Base-by-base conservation (phyloP, 2,113 vertebrate genomes). In the Heteronetta atricapilla region DNA sequence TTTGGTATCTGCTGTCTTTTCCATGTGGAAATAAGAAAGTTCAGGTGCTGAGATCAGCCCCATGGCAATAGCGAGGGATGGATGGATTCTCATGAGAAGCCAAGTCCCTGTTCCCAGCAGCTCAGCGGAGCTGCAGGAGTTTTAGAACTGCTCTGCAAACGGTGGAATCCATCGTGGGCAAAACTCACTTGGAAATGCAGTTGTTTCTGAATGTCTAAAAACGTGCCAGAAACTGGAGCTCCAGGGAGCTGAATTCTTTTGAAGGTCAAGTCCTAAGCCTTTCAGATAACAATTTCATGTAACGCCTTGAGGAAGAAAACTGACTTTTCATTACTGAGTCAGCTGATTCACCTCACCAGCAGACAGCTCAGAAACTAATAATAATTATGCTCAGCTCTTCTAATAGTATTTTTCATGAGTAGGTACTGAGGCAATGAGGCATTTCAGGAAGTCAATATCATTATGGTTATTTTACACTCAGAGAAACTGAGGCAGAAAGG, bases 401-500 rank as follows among this genome's bases (percentile, higher is more conserved):
- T 70, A 80, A 62, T 73, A 50, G n/a, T 48, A 25, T 90, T 84
- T 94, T 90, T 92, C 80, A 66, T 76, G 42, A 93, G 88, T 23
- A 72, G 58, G 18, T 90, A 8, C 80, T 60, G 83, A 69, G 80
- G 80, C 86, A 81, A 25, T 97, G 92, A 84, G 88, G 88, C 84
- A 38, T 91, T 82, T 62, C 62, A 58, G 80, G 88, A 88, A 88
- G 80, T 82, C 83, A 19, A 0, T 69, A 36, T 42, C 3, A 1
- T 59, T 60, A 55, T 40, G 72, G 60, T 75, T 81, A 31, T 40
- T 36, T 92, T 86, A 62, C 34, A n/a, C 18, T 33, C 60, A 8
- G 90, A 88, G 90, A 96, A 96, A 96, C 94, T 93, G 96, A 96
- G 94, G 94, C 88, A 95, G 82, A 81, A 91, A 5, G 26, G n/a